These are phyloP conservation scores for Papilio machaon DNA, from an alignment of 1,140 invertebrate genomes.

Conservation along the genomic window DNA sequence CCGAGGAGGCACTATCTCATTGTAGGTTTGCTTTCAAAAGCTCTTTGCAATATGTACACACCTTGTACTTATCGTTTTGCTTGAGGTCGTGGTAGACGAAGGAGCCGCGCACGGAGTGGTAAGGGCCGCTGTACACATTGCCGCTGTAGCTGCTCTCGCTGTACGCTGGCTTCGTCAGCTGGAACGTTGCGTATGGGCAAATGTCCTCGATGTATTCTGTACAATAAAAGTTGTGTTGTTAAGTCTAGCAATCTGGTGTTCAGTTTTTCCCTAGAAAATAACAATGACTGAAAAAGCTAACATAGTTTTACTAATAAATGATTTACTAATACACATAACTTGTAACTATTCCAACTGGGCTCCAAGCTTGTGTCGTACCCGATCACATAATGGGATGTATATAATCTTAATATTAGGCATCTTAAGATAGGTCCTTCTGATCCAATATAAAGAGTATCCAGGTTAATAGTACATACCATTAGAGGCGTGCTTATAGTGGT, in stretches of 20 bases:
- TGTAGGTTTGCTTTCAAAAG: too few species aligned
- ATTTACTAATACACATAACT: too few species aligned
- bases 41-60: constrained; percentile 37
- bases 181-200: constrained; percentile 95
- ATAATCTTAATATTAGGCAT: too few species aligned
- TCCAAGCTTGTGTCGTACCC: too few species aligned
- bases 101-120: constrained; percentile 92
- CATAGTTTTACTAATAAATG: too few species aligned
- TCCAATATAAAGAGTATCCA: too few species aligned
- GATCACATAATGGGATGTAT: too few species aligned
- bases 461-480: constrained; percentile 58
- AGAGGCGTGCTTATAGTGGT: constrained; percentile 76
- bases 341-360: too few species aligned
- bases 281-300: too few species aligned
- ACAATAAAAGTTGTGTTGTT: neutral
- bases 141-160: constrained; percentile 95
- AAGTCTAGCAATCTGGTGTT: neutral
- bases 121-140: constrained; percentile 92
- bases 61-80: constrained; percentile 85
- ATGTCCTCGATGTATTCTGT: constrained; percentile 95
- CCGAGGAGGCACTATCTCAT: too few species aligned
- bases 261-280: neutral
- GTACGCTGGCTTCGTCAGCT: constrained; percentile 92
- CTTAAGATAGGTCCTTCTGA: too few species aligned
- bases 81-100: constrained; percentile 94